A percentile compares a stretch with the other conserved stretches of the same genome.
These are phyloP conservation scores for Pollachius pollachius DNA, from an alignment of 2,113 vertebrate genomes.

Conservation along the genomic window DNA sequence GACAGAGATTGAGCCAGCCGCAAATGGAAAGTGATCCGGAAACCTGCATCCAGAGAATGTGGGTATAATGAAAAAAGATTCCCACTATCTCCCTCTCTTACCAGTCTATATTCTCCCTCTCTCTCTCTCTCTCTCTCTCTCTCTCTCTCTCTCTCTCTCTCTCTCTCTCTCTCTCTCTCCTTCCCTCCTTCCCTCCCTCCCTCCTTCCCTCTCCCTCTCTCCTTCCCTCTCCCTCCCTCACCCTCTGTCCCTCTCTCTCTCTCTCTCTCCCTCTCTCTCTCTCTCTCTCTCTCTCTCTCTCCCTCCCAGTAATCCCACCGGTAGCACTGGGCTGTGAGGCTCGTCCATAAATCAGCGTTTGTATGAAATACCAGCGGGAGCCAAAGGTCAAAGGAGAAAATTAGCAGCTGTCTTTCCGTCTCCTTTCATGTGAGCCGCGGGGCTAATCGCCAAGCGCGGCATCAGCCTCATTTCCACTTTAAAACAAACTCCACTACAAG, in stretches of 20 bases:
- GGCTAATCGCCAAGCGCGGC: slow-evolving; percentile 64
- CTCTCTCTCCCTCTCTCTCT: slow-evolving; percentile 3
- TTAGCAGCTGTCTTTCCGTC: slow-evolving; percentile 70
- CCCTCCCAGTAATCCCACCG: slow-evolving; percentile 50
- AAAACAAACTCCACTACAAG: slow-evolving; percentile 68
- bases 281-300: slow-evolving; percentile 16
- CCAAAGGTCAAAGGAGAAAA: slow-evolving; percentile 74
- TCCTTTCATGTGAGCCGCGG: slow-evolving; percentile 70
- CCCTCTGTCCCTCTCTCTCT: no score
- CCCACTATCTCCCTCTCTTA: no score
- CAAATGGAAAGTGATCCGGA: slow-evolving; percentile 18
- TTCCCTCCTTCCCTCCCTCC: no score
- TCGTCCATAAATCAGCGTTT: slow-evolving; percentile 68
- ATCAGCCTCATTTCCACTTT: slow-evolving; percentile 74
- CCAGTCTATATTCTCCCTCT: no score
- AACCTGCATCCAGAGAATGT: no score
- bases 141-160: no score
- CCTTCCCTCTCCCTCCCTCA: slow-evolving; percentile 27
- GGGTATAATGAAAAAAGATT: no score
- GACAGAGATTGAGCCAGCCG: background rate
- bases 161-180: no score
- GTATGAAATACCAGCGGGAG: slow-evolving; percentile 69
- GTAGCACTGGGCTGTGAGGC: slow-evolving; percentile 60
- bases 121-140: no score
- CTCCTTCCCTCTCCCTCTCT: slow-evolving; percentile 6